These are phyloP conservation scores for Carassius carassius DNA, from an alignment of 2,113 vertebrate genomes.

Conservation along the genomic window DNA sequence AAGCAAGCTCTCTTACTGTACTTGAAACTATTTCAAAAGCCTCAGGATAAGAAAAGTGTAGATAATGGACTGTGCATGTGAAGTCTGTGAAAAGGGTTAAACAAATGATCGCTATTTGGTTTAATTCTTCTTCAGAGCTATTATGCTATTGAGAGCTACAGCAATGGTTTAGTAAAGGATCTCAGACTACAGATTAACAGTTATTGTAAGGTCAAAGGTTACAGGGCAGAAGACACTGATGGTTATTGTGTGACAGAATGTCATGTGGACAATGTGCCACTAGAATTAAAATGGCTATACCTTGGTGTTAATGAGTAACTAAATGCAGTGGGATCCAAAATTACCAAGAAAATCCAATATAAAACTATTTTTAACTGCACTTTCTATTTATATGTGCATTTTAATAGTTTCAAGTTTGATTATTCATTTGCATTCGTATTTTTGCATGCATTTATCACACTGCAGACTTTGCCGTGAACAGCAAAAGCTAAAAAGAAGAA, in stretches of 20 bases:
- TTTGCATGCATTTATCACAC: not conserved
- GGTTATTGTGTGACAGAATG: not conserved
- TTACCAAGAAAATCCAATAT: not conserved
- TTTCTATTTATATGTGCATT: not conserved
- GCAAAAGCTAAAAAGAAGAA: not conserved
- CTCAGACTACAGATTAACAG: slow-evolving; percentile 34
- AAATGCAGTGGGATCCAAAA: not conserved
- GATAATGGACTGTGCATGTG: slow-evolving; percentile 39
- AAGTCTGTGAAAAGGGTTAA: not conserved
- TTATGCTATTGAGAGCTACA: not conserved
- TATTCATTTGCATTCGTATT: not conserved
- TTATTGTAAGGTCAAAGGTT: slow-evolving; percentile 15
- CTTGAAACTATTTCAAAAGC: slow-evolving; percentile 45
- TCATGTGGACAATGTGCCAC: not conserved
- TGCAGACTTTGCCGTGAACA: not conserved
- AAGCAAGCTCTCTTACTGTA: slow-evolving; percentile 41
- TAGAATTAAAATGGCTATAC: not conserved
- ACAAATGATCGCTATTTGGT: not conserved
- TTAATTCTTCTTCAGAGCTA: slow-evolving; percentile 1
- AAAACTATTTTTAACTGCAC: not conserved
- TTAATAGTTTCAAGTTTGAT: not conserved
- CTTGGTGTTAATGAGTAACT: not conserved
- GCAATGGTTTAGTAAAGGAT: not conserved
- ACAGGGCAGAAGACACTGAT: slow-evolving; percentile 8
- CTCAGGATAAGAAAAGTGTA: slow-evolving; percentile 35